Conservation (phyloP, 2,888 invertebrate genomes). For the Heteromyza rotundicornis region DNA sequence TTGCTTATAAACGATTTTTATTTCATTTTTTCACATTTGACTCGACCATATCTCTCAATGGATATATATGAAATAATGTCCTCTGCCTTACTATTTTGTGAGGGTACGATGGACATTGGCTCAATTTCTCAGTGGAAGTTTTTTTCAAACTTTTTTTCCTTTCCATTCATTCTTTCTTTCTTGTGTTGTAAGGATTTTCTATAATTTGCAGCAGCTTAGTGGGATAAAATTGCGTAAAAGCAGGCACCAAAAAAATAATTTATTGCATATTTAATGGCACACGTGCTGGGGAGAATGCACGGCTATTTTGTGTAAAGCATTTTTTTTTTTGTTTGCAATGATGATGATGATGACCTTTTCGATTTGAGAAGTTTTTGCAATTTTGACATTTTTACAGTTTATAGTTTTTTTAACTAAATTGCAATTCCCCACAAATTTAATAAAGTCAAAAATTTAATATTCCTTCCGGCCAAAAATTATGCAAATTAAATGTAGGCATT, state of each 20-base stretch:
- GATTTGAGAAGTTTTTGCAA: too few species aligned
- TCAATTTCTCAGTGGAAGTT: slow-evolving; percentile 4
- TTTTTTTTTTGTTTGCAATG: too few species aligned
- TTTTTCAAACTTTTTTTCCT: slow-evolving; percentile 14
- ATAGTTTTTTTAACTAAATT: too few species aligned
- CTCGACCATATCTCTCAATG: slow-evolving; percentile 5
- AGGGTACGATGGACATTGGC: background rate
- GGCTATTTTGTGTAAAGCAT: slow-evolving; percentile 10
- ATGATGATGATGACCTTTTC: too few species aligned
- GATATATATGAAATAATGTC: slow-evolving; percentile 49
- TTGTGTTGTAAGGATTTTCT: slow-evolving; percentile 51
- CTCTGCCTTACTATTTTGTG: background rate
- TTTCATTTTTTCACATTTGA: slow-evolving; percentile 6
- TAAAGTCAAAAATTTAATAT: too few species aligned
- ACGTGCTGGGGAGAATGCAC: slow-evolving; percentile 41
- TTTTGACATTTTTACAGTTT: too few species aligned
- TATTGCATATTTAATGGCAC: slow-evolving; percentile 55
- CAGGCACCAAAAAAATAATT: slow-evolving; percentile 47
- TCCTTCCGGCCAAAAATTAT: background rate
- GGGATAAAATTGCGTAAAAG: slow-evolving; percentile 15
- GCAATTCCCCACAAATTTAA: too few species aligned
- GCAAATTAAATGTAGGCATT: background rate
- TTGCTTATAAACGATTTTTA: slow-evolving; percentile 6
- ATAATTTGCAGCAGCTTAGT: slow-evolving; percentile 59
- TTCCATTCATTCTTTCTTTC: slow-evolving; percentile 5